These are phyloP conservation scores for Zoanthus sociatus DNA, from an alignment of 92 coral and sea anemone species.

Conservation along the genomic window DNA sequence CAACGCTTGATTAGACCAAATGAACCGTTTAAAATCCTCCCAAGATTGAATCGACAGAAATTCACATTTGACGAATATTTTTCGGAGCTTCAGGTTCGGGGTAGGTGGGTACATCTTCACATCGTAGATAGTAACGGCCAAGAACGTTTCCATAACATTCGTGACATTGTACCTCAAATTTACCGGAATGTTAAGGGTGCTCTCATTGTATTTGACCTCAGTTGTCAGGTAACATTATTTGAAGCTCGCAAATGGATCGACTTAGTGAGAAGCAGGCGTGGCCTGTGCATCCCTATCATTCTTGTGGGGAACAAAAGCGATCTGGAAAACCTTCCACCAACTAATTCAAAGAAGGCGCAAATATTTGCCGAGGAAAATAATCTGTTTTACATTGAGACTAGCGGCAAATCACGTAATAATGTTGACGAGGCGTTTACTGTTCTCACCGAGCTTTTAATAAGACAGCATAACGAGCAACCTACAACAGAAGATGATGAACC, in stretches of 20 bases:
- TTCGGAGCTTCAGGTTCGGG: conserved; percentile 70
- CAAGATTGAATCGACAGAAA: not conserved
- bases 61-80: conserved; percentile 69
- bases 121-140: conserved; percentile 83
- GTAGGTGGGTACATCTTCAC: conserved; percentile 75
- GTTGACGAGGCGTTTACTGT: conserved; percentile 77
- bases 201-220: conserved; percentile 75
- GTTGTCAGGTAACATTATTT: conserved; percentile 50
- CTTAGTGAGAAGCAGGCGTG: conserved; percentile 59
- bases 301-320: conserved; percentile 90
- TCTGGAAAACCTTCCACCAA: not conserved
- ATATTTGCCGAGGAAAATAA: conserved; percentile 12
- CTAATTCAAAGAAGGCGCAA: not conserved
- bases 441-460: conserved; percentile 63
- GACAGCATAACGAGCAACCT: conserved; percentile 30
- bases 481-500: not conserved
- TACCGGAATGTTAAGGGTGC: conserved; percentile 75
- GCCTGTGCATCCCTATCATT: conserved; percentile 46
- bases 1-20: conserved; percentile 68
- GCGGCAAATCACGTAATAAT: conserved; percentile 70
- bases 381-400: conserved; percentile 79
- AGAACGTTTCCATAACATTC: conserved; percentile 39
- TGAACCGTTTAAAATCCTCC: conserved; percentile 7
- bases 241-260: conserved; percentile 69
- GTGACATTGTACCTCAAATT: conserved; percentile 65